Evolutionary conservation across 2,888 invertebrate species (phyloP).

Genomic region (Palloptera scutellata): DNA sequence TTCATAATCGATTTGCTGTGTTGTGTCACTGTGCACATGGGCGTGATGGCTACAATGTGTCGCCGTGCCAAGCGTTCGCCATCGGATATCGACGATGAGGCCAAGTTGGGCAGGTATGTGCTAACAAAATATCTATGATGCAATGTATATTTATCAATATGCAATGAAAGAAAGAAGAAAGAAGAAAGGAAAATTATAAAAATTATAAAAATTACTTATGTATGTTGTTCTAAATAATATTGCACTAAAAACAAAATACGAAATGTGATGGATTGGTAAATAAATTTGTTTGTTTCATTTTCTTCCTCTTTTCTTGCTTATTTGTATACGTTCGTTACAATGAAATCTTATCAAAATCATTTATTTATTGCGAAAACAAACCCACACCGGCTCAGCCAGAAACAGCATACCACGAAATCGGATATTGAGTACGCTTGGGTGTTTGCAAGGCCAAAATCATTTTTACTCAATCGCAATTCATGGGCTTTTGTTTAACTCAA

Average conservation of each 20-base stretch:
- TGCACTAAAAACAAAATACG: constrained; percentile 28
- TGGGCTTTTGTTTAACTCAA: constrained; percentile 49
- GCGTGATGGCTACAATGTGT: constrained; percentile 75
- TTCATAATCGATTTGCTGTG: constrained; percentile 87
- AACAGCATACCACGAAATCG: constrained; percentile 39
- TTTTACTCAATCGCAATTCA: constrained; percentile 57
- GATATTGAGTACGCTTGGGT: constrained; percentile 60
- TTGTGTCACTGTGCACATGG: constrained; percentile 72
- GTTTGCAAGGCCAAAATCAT: constrained; percentile 60
- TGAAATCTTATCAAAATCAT: not conserved
- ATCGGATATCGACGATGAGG: constrained; percentile 75
- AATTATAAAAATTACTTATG: not conserved
- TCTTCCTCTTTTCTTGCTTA: constrained; percentile 26
- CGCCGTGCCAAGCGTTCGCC: constrained; percentile 65
- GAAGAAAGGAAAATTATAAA: constrained; percentile 7
- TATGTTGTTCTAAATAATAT: constrained; percentile 20
- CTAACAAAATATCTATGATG: not conserved
- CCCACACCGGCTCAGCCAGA: constrained; percentile 28
- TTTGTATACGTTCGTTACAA: constrained; percentile 9
- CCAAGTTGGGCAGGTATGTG: constrained; percentile 83
- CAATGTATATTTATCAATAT: not conserved
- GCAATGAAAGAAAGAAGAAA: constrained; percentile 17
- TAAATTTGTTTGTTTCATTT: constrained; percentile 24
- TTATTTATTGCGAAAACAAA: not conserved
- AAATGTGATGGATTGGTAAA: constrained; percentile 22